A percentile compares a stretch with the other conserved stretches of the same genome.
Evolutionary conservation across 35 echinoderm and acorn worm species (phyloP).

Genomic region (Heliocidaris erythrogramma): DNA sequence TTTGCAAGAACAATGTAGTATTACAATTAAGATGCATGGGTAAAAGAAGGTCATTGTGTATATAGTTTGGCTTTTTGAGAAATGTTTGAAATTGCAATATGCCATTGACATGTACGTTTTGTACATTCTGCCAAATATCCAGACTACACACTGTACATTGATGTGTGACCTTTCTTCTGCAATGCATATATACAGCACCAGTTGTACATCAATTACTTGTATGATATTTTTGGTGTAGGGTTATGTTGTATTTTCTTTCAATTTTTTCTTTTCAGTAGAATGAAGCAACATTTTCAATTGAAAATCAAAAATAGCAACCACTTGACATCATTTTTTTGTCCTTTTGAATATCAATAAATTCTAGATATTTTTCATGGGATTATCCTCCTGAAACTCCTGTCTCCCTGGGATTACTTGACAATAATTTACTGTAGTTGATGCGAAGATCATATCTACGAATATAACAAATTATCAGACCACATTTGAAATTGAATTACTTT

Average conservation of each 20-base stretch:
- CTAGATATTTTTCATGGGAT: too few species aligned
- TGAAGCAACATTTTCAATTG: background rate
- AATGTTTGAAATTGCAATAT: background rate
- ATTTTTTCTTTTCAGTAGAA: background rate
- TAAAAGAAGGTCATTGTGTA: background rate
- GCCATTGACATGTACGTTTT: background rate
- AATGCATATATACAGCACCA: background rate
- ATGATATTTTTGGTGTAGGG: background rate
- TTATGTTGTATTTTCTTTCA: background rate
- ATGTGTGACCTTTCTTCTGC: background rate
- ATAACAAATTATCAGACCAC: background rate
- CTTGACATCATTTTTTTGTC: background rate
- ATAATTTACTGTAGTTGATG: background rate
- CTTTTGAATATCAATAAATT: background rate
- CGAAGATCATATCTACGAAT: background rate
- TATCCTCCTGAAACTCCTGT: background rate
- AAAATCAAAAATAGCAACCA: background rate
- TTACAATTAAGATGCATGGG: background rate
- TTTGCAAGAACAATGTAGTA: background rate
- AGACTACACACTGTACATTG: background rate
- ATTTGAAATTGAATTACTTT: background rate
- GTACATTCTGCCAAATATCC: background rate
- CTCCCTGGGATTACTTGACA: background rate
- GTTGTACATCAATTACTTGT: background rate
- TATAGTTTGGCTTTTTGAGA: conserved; percentile 12